Base-by-base conservation (phyloP, 37 sponge, comb jelly and placozoan genomes). In the Oscarella lobularis region DNA sequence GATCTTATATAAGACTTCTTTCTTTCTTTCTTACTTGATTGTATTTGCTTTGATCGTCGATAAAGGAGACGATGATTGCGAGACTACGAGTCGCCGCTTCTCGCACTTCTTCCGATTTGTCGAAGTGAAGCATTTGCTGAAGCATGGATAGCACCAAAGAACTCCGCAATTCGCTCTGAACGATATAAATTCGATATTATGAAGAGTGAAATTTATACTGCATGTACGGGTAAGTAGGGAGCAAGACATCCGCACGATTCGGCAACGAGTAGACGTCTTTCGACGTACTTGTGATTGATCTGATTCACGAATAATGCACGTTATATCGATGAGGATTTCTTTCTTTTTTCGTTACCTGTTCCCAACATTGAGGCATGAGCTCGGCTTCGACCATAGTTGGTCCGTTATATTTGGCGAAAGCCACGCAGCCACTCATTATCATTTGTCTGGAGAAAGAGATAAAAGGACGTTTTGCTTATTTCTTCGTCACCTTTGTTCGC, bases 361-460 rank as follows among this genome's bases (percentile, higher is more conserved):
- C 86, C 92, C 89, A 95, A 38, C 90, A 85, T 80, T 95, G 96
- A 3, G 92, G 92, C 48, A 95, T 74, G 2, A 95, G 85, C 82
- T 95, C 96, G 2, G 78, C 76, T 68, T 84, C 87, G 39, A 91
- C 72, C 39, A 81, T 36, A 5, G 40, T 68, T 20, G 35, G 27
- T 0, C 81, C 87, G n/a, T 76, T 80, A 37, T 80, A 66, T 77
- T 81, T 83, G 74, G 96, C 87, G 67, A 85, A 91, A 6, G 89
- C 86, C 71, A 88, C 89, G 80, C 92, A 86, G 9, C 92, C 87
- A 38, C 78, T 79, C 78, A 91, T 77, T 37, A 92, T 92, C 77
- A 88, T 81, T 72, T 86, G 85, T 36, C 92, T 92, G 71, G 14
- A 48, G 9, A 20, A 48, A 9, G 20, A 48, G 20, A 67, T 6